Percentiles rank a stretch among this genome's conserved stretches.
phyloP scores from a whole-genome alignment of 2,797 vertebrate species.

The Artibeus jamaicensis region DNA sequence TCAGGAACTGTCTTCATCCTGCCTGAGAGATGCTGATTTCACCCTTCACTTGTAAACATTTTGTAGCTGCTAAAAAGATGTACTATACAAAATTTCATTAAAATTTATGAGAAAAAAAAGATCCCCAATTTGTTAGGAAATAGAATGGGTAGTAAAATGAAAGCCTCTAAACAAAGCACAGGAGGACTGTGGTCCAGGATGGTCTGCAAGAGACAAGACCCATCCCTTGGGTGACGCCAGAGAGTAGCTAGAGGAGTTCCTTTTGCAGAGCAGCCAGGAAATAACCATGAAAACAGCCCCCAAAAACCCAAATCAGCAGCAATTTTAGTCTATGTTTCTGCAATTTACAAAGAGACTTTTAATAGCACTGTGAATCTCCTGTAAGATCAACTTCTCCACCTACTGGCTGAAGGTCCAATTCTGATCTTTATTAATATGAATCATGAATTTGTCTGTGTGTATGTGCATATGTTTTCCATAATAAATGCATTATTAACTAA shows the following conservation, averaged over 20 bases:
- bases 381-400: constrained; percentile 47
- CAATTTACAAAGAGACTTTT: constrained; percentile 51
- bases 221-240: constrained; percentile 25
- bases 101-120: constrained; percentile 59
- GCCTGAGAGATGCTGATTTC: neutral
- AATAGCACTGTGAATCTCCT: neutral
- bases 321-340: neutral
- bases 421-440: constrained; percentile 40
- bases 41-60: constrained; percentile 40
- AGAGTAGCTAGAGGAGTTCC: constrained; percentile 33
- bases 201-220: neutral
- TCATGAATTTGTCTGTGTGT: neutral
- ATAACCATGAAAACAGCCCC: constrained; percentile 46
- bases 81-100: constrained; percentile 27
- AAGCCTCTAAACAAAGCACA: constrained; percentile 19
- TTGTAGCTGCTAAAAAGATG: constrained; percentile 59
- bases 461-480: neutral
- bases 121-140: constrained; percentile 57
- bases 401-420: constrained; percentile 52
- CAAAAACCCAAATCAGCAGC: constrained; percentile 56
- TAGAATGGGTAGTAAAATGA: constrained; percentile 6
- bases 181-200: neutral
- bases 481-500: neutral
- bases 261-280: constrained; percentile 66
- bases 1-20: constrained; percentile 9